Percentiles rank a stretch among this genome's conserved stretches.
phyloP scores from a whole-genome alignment of 2,113 vertebrate genomes.

The Mesembrinibis cayennensis region DNA sequence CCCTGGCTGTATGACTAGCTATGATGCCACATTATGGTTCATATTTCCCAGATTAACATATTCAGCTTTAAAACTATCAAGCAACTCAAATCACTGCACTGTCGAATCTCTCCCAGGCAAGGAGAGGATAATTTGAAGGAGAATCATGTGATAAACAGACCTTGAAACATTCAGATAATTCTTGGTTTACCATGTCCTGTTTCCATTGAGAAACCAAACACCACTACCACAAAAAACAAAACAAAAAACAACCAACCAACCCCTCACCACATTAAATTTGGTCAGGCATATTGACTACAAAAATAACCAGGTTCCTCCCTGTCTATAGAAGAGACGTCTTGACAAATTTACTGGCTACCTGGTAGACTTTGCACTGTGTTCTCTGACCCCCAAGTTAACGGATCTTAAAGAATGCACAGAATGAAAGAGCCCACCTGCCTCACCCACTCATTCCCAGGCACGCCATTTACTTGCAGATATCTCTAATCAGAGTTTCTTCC shows the following conservation, averaged over 20 bases:
- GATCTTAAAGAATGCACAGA: not conserved
- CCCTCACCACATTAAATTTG: not conserved
- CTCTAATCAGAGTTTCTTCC: not conserved
- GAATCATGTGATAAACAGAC: not conserved
- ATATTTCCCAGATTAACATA: not conserved
- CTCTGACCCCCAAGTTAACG: not conserved
- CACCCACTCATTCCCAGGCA: not conserved
- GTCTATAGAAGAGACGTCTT: not conserved
- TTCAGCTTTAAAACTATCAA: not conserved
- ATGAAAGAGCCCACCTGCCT: not conserved
- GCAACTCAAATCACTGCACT: not conserved
- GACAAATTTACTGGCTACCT: not conserved
- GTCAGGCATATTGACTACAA: not conserved
- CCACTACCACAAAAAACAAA: not conserved
- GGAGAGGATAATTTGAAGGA: not conserved
- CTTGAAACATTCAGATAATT: not conserved
- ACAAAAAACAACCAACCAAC: not conserved
- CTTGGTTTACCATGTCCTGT: not conserved
- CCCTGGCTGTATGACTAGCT: not conserved
- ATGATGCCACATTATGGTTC: not conserved
- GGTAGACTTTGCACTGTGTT: not conserved
- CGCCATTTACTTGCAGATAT: not conserved
- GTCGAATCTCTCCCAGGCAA: not conserved
- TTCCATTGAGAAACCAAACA: not conserved
- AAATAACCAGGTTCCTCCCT: not conserved